Percentiles rank a stretch among this genome's conserved stretches.
Conservation (phyloP, 2,113 vertebrate species). For the Paramormyrops kingsleyae region DNA sequence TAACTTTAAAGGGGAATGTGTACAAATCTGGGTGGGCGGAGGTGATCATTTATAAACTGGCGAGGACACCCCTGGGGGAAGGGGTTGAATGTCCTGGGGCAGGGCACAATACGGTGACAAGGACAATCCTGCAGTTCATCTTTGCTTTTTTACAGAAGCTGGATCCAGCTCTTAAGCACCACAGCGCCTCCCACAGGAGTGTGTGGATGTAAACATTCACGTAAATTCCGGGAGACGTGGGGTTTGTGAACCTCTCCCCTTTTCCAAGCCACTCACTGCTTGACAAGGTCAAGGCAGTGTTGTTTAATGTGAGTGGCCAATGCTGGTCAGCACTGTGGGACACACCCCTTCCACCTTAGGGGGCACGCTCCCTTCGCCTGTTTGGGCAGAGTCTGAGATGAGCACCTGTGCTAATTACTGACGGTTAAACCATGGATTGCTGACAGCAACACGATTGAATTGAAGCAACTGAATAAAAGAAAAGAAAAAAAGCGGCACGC, state of each 20-base stretch:
- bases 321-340: neutral
- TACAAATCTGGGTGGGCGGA: neutral
- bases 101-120: neutral
- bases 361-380: neutral
- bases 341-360: neutral
- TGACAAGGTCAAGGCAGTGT: neutral
- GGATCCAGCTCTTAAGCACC: conserved; percentile 58
- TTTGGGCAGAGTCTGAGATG: neutral
- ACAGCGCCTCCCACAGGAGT: conserved; percentile 53
- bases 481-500: neutral
- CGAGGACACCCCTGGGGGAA: neutral
- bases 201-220: conserved; percentile 68
- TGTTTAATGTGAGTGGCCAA: neutral
- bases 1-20: neutral
- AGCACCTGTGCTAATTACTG: neutral
- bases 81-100: neutral
- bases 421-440: neutral
- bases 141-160: neutral
- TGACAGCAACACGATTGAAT: neutral
- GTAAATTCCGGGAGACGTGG: conserved; percentile 42
- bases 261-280: neutral
- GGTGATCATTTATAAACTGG: neutral
- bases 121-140: neutral
- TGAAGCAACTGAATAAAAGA: neutral
- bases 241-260: neutral